Evolutionary conservation across 2,888 invertebrate genomes (phyloP).

Genomic region (Anaspis maculata): DNA sequence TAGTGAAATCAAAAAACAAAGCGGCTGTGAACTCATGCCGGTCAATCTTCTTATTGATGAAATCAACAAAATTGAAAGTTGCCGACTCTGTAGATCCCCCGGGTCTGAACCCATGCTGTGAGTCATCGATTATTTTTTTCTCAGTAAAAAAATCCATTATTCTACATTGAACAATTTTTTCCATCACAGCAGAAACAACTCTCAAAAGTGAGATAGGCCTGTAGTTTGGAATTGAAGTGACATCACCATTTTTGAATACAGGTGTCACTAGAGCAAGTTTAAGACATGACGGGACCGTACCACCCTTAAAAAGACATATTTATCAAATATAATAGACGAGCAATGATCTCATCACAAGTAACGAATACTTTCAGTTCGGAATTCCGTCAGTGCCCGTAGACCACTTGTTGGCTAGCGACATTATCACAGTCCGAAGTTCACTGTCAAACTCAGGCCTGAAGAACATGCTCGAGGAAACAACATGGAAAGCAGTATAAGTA

Average conservation of each 20-base stretch:
- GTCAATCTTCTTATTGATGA: not conserved
- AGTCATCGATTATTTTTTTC: not conserved
- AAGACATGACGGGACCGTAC: not conserved
- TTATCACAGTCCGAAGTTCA: not conserved
- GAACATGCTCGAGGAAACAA: not conserved
- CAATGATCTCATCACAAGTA: not conserved
- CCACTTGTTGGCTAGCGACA: not conserved
- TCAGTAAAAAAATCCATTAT: not conserved
- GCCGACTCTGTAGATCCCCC: not conserved
- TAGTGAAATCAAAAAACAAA: too few relatives aligned
- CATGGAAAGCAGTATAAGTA: constrained; percentile 28
- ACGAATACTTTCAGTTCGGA: not conserved
- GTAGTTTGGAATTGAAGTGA: not conserved
- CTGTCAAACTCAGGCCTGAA: not conserved
- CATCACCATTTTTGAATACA: not conserved
- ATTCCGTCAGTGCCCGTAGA: not conserved
- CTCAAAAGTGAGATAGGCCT: not conserved
- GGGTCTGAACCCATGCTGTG: not conserved
- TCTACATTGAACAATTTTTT: not conserved
- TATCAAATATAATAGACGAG: not conserved
- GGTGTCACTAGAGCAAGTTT: not conserved
- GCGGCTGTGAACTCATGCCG: not conserved
- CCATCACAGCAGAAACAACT: not conserved
- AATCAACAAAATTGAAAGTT: not conserved
- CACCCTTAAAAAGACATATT: too few relatives aligned